Percentiles rank a stretch among this genome's conserved stretches.
phyloP scores from a whole-genome alignment of 2,888 invertebrate species.

The Oscheius sp. region DNA sequence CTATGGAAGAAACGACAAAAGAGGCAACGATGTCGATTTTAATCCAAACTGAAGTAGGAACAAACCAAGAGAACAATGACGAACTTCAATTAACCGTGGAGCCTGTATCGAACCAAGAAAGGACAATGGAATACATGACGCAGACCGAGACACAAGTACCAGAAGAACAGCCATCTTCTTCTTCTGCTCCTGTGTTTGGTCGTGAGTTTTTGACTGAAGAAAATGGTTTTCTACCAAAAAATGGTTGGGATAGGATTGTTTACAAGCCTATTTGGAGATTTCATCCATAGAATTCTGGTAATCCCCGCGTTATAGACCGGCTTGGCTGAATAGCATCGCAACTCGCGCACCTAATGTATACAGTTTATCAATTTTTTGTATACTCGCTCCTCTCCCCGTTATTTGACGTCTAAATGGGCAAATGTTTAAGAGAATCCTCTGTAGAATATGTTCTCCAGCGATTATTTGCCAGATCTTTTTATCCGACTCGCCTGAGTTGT shows the following conservation, averaged over 20 bases:
- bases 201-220: too few species aligned
- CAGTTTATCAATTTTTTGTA: background rate
- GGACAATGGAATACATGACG: too few species aligned
- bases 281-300: background rate
- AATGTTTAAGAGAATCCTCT: background rate
- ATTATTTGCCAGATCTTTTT: conserved; percentile 15
- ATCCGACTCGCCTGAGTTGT: background rate
- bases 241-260: too few species aligned
- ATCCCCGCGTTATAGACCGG: conserved; percentile 26
- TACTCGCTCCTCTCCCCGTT: background rate
- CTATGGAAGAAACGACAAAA: too few species aligned
- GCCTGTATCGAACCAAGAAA: too few species aligned
- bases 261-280: too few species aligned
- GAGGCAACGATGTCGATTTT: too few species aligned
- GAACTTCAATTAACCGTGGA: too few species aligned
- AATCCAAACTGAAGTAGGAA: background rate
- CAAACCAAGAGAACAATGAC: background rate
- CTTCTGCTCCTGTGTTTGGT: too few species aligned
- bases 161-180: too few species aligned
- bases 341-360: conserved; percentile 31
- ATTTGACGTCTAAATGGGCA: background rate
- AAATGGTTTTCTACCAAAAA: too few species aligned
- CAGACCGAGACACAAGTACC: too few species aligned
- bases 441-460: conserved; percentile 3
- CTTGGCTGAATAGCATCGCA: conserved; percentile 11